Conservation (phyloP, 2,888 invertebrate genomes). For the Mesochorus sp. region DNA sequence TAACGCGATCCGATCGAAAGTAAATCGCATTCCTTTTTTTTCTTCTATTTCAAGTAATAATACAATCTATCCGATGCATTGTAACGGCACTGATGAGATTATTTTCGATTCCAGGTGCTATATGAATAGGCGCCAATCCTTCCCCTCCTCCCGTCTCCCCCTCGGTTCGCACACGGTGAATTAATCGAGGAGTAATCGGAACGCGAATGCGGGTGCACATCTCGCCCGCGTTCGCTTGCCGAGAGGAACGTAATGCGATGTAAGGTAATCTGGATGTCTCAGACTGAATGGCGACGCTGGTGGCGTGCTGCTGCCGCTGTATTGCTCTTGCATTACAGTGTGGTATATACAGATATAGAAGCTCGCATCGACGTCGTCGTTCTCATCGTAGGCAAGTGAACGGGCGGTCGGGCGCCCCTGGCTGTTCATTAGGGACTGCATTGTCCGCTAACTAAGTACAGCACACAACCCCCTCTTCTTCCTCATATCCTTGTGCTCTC, state of each 20-base stretch:
- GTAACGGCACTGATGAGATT: not conserved
- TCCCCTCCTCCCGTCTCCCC: too few species aligned
- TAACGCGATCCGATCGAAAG: too few species aligned
- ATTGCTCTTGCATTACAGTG: constrained; percentile 32
- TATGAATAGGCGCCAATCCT: constrained; percentile 8
- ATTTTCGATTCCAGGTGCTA: not conserved
- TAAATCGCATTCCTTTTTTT: too few species aligned
- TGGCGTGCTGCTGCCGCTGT: constrained; percentile 32
- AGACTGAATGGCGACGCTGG: constrained; percentile 73
- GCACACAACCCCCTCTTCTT: constrained; percentile 64
- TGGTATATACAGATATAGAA: constrained; percentile 58
- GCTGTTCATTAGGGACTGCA: constrained; percentile 82
- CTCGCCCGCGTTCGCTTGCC: constrained; percentile 63
- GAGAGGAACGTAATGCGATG: constrained; percentile 56
- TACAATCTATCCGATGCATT: not conserved
- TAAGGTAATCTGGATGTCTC: constrained; percentile 79
- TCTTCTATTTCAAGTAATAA: not conserved
- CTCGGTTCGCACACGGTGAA: constrained; percentile 37
- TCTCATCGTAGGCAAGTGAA: constrained; percentile 57
- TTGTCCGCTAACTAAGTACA: constrained; percentile 82
- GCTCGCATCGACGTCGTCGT: constrained; percentile 63
- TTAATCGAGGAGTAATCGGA: constrained; percentile 47
- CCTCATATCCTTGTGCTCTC: constrained; percentile 17
- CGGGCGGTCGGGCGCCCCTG: constrained; percentile 77
- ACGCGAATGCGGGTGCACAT: constrained; percentile 32